These are phyloP conservation scores for Percopsis transmontana DNA, from an alignment of 2,113 vertebrate genomes.

Conservation along the genomic window DNA sequence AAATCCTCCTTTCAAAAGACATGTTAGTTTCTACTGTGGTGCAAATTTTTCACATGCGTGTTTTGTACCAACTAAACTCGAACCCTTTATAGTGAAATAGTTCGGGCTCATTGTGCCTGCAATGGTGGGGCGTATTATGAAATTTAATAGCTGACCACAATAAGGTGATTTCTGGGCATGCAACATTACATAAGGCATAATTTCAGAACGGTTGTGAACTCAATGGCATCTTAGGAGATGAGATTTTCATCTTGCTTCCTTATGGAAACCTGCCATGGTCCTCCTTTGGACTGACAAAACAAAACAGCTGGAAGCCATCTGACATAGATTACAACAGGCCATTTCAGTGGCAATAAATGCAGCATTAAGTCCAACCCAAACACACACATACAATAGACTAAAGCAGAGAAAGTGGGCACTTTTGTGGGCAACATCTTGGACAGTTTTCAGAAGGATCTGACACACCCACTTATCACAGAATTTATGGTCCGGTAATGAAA, in stretches of 20 bases:
- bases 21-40: too few species aligned
- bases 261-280: neutral
- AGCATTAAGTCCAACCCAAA: constrained; percentile 16
- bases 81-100: neutral
- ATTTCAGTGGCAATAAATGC: constrained; percentile 39
- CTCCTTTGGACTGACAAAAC: constrained; percentile 14
- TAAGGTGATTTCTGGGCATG: neutral
- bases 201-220: neutral
- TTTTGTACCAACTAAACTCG: neutral
- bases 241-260: neutral
- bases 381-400: constrained; percentile 8
- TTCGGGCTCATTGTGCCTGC: neutral
- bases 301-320: constrained; percentile 30
- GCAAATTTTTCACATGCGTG: constrained; percentile 8
- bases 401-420: constrained; percentile 6
- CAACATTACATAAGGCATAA: neutral
- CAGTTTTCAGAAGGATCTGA: constrained; percentile 36
- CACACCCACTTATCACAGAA: constrained; percentile 45
- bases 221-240: neutral
- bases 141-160: constrained; percentile 2
- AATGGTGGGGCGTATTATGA: neutral
- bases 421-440: constrained; percentile 36
- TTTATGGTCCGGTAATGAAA: constrained; percentile 45
- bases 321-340: constrained; percentile 30
- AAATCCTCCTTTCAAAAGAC: too few species aligned